Conservation (phyloP, 2,888 invertebrate genomes). For the Pseudoips prasinana region DNA sequence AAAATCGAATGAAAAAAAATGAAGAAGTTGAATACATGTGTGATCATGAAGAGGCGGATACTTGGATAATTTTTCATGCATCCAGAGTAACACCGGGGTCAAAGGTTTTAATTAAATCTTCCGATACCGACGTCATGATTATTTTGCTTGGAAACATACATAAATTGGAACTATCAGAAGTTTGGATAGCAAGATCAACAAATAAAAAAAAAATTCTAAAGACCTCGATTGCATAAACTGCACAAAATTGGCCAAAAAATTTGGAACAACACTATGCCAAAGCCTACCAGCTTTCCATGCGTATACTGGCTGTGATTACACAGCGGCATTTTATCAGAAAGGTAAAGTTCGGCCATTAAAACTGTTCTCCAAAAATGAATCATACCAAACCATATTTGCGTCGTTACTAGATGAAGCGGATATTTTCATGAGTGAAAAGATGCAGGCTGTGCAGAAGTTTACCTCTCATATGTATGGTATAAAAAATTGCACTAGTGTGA, state of each 20-base stretch:
- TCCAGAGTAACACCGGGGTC: conserved; percentile 23
- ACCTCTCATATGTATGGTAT: not conserved
- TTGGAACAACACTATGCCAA: conserved; percentile 1
- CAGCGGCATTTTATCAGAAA: conserved; percentile 31
- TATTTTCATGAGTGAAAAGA: conserved; percentile 36
- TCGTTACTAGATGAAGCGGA: conserved; percentile 33
- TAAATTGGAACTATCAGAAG: conserved; percentile 19
- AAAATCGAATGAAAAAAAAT: conserved; percentile 11
- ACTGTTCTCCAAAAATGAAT: conserved; percentile 33
- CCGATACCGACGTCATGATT: conserved; percentile 30
- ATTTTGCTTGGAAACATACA: conserved; percentile 28
- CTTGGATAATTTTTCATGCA: conserved; percentile 31
- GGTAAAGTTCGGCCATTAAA: conserved; percentile 25
- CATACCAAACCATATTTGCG: conserved; percentile 37
- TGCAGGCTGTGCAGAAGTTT: conserved; percentile 28
- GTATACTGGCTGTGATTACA: conserved; percentile 21
- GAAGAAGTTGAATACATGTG: conserved; percentile 24
- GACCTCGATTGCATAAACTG: conserved; percentile 24
- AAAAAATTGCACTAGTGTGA: conserved; percentile 31
- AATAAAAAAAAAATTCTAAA: conserved; percentile 17
- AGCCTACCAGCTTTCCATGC: conserved; percentile 23
- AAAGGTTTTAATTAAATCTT: conserved; percentile 25
- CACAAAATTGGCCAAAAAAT: conserved; percentile 16
- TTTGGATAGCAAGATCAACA: conserved; percentile 20
- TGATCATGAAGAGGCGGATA: conserved; percentile 23